A percentile compares a stretch with the other conserved stretches of the same genome.
phyloP scores from a whole-genome alignment of 2,113 vertebrate genomes.

The Eptesicus fuscus region DNA sequence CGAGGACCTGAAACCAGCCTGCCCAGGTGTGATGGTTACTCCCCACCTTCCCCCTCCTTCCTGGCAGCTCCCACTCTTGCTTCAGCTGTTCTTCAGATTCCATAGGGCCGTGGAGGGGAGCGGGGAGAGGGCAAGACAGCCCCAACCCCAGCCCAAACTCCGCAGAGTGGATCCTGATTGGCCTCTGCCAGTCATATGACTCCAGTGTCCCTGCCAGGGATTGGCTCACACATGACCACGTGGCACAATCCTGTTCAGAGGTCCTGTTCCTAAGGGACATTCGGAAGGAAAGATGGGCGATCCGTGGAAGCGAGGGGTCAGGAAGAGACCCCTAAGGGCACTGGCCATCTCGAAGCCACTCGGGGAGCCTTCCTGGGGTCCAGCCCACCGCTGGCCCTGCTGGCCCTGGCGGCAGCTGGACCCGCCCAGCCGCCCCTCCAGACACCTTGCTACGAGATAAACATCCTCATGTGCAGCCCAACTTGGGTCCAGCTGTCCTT shows the following conservation, averaged over 20 bases:
- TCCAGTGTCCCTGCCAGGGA: not conserved
- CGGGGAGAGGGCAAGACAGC: rapidly evolving
- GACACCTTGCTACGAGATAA: not conserved
- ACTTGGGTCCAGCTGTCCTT: not conserved
- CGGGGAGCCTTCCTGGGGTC: not conserved
- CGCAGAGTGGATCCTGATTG: not conserved
- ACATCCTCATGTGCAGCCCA: not conserved
- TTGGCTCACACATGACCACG: not conserved
- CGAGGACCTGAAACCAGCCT: not conserved
- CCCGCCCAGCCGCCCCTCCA: not conserved
- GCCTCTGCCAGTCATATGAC: not conserved
- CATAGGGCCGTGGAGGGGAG: not conserved
- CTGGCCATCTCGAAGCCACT: not conserved
- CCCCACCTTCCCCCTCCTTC: not conserved
- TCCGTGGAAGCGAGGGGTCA: not conserved
- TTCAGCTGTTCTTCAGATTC: not conserved
- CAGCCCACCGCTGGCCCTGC: not conserved
- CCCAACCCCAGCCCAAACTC: not conserved
- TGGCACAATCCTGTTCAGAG: not conserved
- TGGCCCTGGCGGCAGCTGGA: no score
- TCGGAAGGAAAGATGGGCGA: not conserved
- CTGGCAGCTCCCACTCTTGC: no score
- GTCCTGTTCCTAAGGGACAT: not conserved
- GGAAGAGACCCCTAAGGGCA: not conserved
- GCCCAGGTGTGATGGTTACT: not conserved